A percentile compares a stretch with the other conserved stretches of the same genome.
These are phyloP conservation scores for Arion vulgaris DNA, from an alignment of 1,140 invertebrate genomes.

Conservation along the genomic window DNA sequence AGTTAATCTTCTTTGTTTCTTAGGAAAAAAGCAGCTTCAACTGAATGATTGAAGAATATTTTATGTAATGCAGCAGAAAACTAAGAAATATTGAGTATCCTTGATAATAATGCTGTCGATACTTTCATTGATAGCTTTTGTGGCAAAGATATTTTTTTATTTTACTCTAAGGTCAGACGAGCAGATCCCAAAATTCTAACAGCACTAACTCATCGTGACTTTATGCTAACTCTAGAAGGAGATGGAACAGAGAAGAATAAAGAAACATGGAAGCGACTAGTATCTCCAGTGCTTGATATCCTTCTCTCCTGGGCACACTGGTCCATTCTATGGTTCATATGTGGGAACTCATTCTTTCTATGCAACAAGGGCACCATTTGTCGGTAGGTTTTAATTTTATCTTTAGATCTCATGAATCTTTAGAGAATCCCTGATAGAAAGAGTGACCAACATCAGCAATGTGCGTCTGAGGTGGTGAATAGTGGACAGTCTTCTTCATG, in stretches of 20 bases:
- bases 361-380: constrained; percentile 27
- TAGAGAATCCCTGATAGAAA: no score
- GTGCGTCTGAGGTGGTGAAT: no score
- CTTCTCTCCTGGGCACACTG: constrained; percentile 24
- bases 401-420: no score
- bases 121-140: no score
- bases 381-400: constrained; percentile 4
- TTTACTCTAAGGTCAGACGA: neutral
- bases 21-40: no score
- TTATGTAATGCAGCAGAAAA: no score
- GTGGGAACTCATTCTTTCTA: constrained; percentile 38
- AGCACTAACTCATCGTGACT: constrained; percentile 17
- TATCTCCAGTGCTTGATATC: neutral
- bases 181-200: constrained; percentile 27
- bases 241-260: constrained; percentile 16
- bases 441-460: no score
- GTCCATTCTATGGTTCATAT: constrained; percentile 31
- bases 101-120: no score
- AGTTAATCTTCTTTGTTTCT: no score
- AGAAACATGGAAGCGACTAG: constrained; percentile 14
- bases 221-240: neutral
- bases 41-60: no score
- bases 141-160: neutral
- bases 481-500: no score
- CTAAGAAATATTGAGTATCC: no score